Percentiles rank a stretch among this genome's conserved stretches.
These are phyloP conservation scores for Phoxinus phoxinus DNA, from an alignment of 2,113 vertebrate genomes.

Conservation along the genomic window DNA sequence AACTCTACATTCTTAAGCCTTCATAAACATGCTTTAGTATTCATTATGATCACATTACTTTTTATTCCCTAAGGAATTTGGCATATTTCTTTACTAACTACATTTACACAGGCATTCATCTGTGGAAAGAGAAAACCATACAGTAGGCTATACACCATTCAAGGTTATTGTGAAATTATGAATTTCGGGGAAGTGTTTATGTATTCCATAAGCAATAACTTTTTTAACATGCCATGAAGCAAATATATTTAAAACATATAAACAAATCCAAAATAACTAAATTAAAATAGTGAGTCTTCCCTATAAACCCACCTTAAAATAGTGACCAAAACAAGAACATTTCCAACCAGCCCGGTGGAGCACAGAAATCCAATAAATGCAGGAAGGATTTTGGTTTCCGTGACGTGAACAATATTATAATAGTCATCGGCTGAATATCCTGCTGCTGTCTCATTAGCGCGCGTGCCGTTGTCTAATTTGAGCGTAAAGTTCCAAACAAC, in stretches of 20 bases:
- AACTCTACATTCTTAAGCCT: not conserved
- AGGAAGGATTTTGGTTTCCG: slow-evolving; percentile 69
- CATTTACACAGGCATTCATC: not conserved
- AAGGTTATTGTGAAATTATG: not conserved
- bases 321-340: slow-evolving; percentile 68
- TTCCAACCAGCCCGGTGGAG: slow-evolving; percentile 68
- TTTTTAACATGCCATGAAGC: not conserved
- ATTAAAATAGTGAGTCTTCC: not conserved
- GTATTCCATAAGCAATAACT: not conserved
- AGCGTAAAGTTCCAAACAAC: slow-evolving; percentile 55
- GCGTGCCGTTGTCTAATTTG: slow-evolving; percentile 59
- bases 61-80: not conserved
- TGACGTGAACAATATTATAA: slow-evolving; percentile 56
- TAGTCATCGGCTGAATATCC: slow-evolving; percentile 38
- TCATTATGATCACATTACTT: not conserved
- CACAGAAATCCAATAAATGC: slow-evolving; percentile 69
- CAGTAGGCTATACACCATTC: not conserved
- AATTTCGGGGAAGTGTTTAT: not conserved
- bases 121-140: not conserved
- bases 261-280: not conserved
- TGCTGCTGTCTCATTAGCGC: slow-evolving; percentile 22
- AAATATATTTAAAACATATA: not conserved
- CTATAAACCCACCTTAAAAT: slow-evolving; percentile 62
- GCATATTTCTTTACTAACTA: not conserved
- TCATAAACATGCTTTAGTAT: not conserved